phyloP scores from a whole-genome alignment of 2,888 invertebrate genomes.

The Rosalia funebris region DNA sequence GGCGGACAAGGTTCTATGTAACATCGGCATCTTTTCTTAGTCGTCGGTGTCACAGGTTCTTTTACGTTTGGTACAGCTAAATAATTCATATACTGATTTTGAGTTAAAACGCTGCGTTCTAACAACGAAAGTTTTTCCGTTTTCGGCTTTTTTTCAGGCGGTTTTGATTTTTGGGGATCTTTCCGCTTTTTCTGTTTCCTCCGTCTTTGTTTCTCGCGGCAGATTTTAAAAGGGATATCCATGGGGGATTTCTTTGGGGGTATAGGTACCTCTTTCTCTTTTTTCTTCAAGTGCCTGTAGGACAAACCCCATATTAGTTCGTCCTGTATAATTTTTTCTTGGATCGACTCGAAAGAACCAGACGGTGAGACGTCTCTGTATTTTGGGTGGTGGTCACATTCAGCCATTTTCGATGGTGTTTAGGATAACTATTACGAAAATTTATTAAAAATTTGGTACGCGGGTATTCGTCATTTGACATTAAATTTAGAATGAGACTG shows the following conservation, averaged over 20 bases:
- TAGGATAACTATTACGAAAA: not conserved
- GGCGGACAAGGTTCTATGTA: constrained; percentile 54
- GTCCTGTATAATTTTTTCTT: not conserved
- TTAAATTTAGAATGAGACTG: not conserved
- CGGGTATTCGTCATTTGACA: not conserved
- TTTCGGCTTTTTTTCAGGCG: not conserved
- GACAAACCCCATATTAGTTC: constrained; percentile 1
- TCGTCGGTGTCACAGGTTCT: constrained; percentile 30
- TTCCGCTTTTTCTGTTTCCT: not conserved
- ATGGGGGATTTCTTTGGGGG: not conserved
- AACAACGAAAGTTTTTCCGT: constrained; percentile 40
- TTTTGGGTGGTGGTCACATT: not conserved
- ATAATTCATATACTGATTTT: constrained; percentile 50
- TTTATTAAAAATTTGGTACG: not conserved
- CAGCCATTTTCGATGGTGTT: not conserved
- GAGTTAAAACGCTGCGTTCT: constrained; percentile 47
- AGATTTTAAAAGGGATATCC: not conserved
- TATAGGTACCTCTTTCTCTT: not conserved
- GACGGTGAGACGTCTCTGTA: not conserved
- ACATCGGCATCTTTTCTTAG: constrained; percentile 38
- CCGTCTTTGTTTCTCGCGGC: not conserved
- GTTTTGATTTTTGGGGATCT: not conserved
- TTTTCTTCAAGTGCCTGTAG: not conserved
- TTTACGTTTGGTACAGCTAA: constrained; percentile 47
- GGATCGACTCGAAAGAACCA: not conserved